phyloP scores from a whole-genome alignment of 2,888 invertebrate genomes.

The Amphiduros pacificus region DNA sequence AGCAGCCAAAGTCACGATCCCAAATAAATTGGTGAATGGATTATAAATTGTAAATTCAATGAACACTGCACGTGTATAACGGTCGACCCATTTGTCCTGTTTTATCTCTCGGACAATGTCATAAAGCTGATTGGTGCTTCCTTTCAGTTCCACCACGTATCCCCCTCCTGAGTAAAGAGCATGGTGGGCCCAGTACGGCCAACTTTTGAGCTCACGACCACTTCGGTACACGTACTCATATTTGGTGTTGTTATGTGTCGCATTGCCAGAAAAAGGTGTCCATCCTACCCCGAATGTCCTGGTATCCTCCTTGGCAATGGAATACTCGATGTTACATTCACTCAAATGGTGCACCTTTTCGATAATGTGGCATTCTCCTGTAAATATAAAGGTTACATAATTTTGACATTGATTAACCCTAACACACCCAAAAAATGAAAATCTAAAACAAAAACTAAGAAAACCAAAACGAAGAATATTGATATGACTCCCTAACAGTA shows the following conservation, averaged over 20 bases:
- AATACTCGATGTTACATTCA: conserved; percentile 48
- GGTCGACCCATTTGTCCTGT: conserved; percentile 61
- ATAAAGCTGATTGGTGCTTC: conserved; percentile 28
- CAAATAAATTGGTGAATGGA: conserved; percentile 55
- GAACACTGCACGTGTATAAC: conserved; percentile 62
- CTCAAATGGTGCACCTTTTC: conserved; percentile 9
- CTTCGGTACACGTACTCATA: conserved; percentile 50
- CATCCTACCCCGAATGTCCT: conserved; percentile 43
- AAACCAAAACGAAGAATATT: too few species aligned
- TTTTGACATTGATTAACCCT: too few species aligned
- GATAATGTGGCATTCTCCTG: too few species aligned
- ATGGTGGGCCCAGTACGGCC: conserved; percentile 58
- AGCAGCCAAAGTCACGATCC: conserved; percentile 48
- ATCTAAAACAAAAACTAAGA: too few species aligned
- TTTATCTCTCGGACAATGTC: conserved; percentile 52
- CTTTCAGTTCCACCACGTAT: conserved; percentile 59
- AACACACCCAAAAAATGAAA: too few species aligned
- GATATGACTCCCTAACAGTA: too few species aligned
- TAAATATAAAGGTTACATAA: too few species aligned
- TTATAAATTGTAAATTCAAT: conserved; percentile 65
- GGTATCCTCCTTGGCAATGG: conserved; percentile 42
- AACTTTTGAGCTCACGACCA: conserved; percentile 55
- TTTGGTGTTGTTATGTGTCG: conserved; percentile 8
- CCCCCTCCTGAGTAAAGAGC: conserved; percentile 62
- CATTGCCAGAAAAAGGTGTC: conserved; percentile 28